Conservation (phyloP, 2,888 invertebrate species). For the Phaedon cochleariae region DNA sequence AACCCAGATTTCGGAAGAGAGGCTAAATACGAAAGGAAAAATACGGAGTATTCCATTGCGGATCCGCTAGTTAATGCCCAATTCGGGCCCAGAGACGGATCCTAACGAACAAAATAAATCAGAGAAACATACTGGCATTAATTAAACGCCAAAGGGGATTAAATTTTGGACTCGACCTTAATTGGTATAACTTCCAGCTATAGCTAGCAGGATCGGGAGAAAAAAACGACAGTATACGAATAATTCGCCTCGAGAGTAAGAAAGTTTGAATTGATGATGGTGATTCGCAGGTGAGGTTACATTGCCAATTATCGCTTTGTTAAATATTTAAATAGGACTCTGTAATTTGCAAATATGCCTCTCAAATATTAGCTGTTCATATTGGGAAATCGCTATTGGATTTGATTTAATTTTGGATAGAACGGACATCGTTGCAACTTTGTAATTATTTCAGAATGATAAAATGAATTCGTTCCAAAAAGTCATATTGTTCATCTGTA, state of each 20-base stretch:
- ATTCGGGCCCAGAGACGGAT: constrained; percentile 18
- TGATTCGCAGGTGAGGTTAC: constrained; percentile 40
- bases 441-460: no score
- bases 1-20: no score
- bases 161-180: constrained; percentile 35
- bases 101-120: constrained; percentile 35
- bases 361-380: no score
- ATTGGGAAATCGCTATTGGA: no score
- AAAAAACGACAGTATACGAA: constrained; percentile 30
- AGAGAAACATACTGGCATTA: constrained; percentile 32
- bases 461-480: no score
- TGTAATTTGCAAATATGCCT: no score
- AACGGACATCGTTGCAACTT: no score
- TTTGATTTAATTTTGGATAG: no score
- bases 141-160: constrained; percentile 36
- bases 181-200: constrained; percentile 35
- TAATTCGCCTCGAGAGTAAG: constrained; percentile 42
- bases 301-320: constrained; percentile 12
- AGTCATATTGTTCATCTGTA: no score
- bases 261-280: constrained; percentile 42
- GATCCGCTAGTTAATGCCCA: constrained; percentile 24
- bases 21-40: no score
- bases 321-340: neutral
- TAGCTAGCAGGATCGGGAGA: constrained; percentile 11
- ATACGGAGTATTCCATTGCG: no score